These are phyloP conservation scores for Ischnus inquisitorius DNA, from an alignment of 2,888 invertebrate species.

Conservation along the genomic window DNA sequence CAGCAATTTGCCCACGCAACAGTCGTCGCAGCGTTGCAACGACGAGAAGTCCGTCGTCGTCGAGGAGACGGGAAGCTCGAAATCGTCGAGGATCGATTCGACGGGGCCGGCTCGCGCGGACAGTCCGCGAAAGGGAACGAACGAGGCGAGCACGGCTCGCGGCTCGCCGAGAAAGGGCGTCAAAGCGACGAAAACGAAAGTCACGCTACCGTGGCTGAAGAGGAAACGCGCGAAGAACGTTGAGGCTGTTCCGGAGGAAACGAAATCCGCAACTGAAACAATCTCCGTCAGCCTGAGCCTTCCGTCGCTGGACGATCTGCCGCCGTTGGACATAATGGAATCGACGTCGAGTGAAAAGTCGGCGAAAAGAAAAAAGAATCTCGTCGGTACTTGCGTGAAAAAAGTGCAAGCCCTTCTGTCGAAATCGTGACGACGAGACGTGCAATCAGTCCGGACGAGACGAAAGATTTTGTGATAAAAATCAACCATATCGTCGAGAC, in stretches of 20 bases:
- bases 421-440: conserved; percentile 71
- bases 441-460: too few species aligned
- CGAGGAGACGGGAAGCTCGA: neutral
- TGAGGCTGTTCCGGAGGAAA: conserved; percentile 25
- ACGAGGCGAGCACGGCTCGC: neutral
- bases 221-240: conserved; percentile 51
- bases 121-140: neutral
- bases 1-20: conserved; percentile 42
- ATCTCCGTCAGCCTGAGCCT: conserved; percentile 56
- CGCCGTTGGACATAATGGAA: conserved; percentile 70
- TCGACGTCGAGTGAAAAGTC: conserved; percentile 47
- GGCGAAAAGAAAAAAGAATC: conserved; percentile 71
- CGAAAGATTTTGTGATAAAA: too few species aligned
- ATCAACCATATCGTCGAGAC: too few species aligned
- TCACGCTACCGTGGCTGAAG: conserved; percentile 65
- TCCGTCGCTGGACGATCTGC: conserved; percentile 70
- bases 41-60: neutral
- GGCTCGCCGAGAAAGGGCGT: neutral
- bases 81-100: neutral
- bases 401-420: conserved; percentile 74
- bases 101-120: neutral
- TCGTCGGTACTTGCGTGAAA: conserved; percentile 73
- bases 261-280: conserved; percentile 61
- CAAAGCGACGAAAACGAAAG: conserved; percentile 52
- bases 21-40: neutral